Percentiles rank a stretch among this genome's conserved stretches.
Evolutionary conservation across 64 coral and sea anemone species (phyloP).

Genomic region (Orbicella faveolata): DNA sequence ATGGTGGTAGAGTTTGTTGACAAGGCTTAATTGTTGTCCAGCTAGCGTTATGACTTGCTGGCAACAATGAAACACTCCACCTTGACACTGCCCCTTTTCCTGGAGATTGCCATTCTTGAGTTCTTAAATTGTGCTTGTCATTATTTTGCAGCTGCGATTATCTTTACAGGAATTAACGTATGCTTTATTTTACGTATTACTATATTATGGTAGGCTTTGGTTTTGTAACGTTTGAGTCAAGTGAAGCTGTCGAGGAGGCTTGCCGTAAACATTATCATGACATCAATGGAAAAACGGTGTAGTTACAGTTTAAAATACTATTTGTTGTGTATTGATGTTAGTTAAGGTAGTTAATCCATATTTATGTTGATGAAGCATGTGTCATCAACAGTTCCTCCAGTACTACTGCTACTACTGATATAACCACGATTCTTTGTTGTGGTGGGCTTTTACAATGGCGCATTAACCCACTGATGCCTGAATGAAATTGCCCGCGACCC

Average conservation of each 20-base stretch:
- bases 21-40: too few relatives aligned
- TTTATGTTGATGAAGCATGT: background rate
- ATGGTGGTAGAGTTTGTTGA: too few relatives aligned
- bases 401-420: too few relatives aligned
- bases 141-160: conserved; percentile 6
- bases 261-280: conserved; percentile 84
- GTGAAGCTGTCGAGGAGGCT: conserved; percentile 83
- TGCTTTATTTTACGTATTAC: conserved; percentile 58
- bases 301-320: conserved; percentile 80
- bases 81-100: background rate
- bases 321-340: conserved; percentile 30
- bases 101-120: background rate
- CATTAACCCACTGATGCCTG: too few relatives aligned
- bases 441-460: too few relatives aligned
- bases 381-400: background rate
- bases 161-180: conserved; percentile 38
- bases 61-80: background rate
- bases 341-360: conserved; percentile 8
- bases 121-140: background rate
- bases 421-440: too few relatives aligned
- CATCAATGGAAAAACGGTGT: conserved; percentile 99
- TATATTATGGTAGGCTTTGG: conserved; percentile 98
- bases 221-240: conserved; percentile 96
- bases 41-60: too few relatives aligned
- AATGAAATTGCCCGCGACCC: too few relatives aligned